Evolutionary conservation across 2,888 invertebrate species (phyloP).

Genomic region (Muscina levida): DNA sequence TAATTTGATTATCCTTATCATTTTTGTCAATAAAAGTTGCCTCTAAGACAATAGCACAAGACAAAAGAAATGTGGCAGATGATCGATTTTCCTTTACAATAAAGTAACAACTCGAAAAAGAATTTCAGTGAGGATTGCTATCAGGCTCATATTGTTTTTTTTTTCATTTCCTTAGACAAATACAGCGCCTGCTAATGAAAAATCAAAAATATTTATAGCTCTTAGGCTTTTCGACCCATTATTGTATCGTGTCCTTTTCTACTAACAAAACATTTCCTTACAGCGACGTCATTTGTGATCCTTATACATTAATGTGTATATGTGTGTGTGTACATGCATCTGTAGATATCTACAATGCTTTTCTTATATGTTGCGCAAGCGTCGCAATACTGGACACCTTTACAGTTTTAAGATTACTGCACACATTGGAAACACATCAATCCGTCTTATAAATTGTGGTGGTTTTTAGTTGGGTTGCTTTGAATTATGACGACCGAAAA

Average conservation of each 20-base stretch:
- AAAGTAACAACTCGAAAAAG: constrained; percentile 45
- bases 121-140: constrained; percentile 10
- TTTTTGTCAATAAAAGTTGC: constrained; percentile 61
- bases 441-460: constrained; percentile 14
- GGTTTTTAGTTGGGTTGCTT: constrained; percentile 47
- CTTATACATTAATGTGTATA: neutral
- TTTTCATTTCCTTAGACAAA: constrained; percentile 41
- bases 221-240: constrained; percentile 30
- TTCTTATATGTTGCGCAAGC: constrained; percentile 59
- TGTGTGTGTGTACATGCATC: neutral
- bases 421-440: constrained; percentile 21
- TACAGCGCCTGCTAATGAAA: constrained; percentile 26
- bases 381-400: constrained; percentile 65
- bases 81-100: constrained; percentile 44
- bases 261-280: constrained; percentile 17
- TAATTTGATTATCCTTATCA: constrained; percentile 57
- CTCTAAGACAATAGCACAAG: constrained; percentile 6
- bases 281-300: neutral
- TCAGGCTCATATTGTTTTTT: constrained; percentile 25
- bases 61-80: constrained; percentile 51
- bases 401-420: constrained; percentile 42
- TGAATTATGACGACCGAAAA: constrained; percentile 45
- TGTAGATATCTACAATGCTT: constrained; percentile 8
- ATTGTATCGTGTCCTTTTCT: constrained; percentile 4
- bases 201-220: constrained; percentile 32